These are phyloP conservation scores for Chaetoderma sp. DNA, from an alignment of 2,888 invertebrate species.

Conservation along the genomic window DNA sequence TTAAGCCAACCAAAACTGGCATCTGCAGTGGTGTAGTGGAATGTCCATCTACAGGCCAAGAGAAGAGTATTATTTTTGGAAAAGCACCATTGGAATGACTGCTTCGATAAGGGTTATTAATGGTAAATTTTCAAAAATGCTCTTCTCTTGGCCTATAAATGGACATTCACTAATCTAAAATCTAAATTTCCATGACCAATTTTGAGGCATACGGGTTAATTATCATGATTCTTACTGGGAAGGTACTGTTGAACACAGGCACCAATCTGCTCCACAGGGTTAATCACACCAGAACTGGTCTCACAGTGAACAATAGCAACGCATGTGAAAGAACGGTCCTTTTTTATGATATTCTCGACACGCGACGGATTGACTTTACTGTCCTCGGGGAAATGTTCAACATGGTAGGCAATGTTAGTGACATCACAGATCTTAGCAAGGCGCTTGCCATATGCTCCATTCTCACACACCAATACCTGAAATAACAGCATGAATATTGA, in stretches of 20 bases:
- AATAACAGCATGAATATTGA: neutral
- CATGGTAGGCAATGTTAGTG: constrained; percentile 57
- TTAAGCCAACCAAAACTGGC: too few species aligned
- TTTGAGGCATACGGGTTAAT: too few species aligned
- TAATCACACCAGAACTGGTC: constrained; percentile 71
- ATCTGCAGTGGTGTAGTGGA: too few species aligned
- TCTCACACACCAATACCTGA: constrained; percentile 69
- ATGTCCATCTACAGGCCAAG: too few species aligned
- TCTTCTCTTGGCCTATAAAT: too few species aligned
- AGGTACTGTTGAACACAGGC: constrained; percentile 57
- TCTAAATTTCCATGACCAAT: too few species aligned
- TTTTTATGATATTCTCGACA: constrained; percentile 51
- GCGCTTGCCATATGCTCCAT: constrained; percentile 71
- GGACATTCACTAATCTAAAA: too few species aligned
- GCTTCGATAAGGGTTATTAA: too few species aligned
- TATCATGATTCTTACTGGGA: constrained; percentile 56
- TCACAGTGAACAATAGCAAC: constrained; percentile 71
- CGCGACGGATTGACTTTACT: constrained; percentile 50
- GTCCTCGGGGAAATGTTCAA: constrained; percentile 67
- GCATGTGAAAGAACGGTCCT: constrained; percentile 59
- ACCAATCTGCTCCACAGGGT: constrained; percentile 69
- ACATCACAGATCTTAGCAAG: constrained; percentile 69
- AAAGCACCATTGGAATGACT: too few species aligned
- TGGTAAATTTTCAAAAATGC: too few species aligned
- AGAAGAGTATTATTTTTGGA: too few species aligned